Base-by-base conservation (phyloP, 2,113 vertebrate species). In the Synchiropus splendidus region DNA sequence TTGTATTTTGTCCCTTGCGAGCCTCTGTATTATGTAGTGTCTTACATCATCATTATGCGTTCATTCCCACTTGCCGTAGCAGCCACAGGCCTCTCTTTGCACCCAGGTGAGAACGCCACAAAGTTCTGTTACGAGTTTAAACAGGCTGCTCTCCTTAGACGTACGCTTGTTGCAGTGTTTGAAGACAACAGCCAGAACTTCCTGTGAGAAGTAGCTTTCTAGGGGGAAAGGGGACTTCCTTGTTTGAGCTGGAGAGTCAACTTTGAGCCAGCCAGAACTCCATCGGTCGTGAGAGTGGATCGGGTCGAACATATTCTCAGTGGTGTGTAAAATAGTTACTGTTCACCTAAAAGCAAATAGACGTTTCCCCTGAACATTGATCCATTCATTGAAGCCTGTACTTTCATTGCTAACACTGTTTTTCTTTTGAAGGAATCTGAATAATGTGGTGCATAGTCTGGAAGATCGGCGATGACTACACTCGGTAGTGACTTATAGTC, bases 161-260 rank as follows among this genome's bases (percentile, higher is more conserved):
- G 21, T 27, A 27, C 8, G 4, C 4, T 27, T 8, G 21, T 27
- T 27, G 21, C 4, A 5, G 4, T 27, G 4, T 27, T 27, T 27
- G 4, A 8, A 27, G 21, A 27, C 21, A 27, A 27, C 21, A n/a
- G 21, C 4, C 4, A 27, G 8, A 27, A 4, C 4, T 27, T 27
- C 21, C 21, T 27, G 21, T 27, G 21, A 27, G 21, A 27, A 27
- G 21, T 27, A 27, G 21, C 8, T 27, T 27, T 8, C 21, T 27
- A 27, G 21, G 4, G 8, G 21, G 31, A 44, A 12, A 36, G 42
- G 6, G 17, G 10, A 79, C 79, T 79, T 82, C 79, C 77, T 70
- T 57, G 3, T 76, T 70, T 51, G 42, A 75, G 38, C 33, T 51
- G 31, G 15, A 40, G 38, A 27, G 10, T 33, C 33, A 13, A 13